Evolutionary conservation across 2,113 vertebrate genomes (phyloP).

Genomic region (Chaetodon auriga): DNA sequence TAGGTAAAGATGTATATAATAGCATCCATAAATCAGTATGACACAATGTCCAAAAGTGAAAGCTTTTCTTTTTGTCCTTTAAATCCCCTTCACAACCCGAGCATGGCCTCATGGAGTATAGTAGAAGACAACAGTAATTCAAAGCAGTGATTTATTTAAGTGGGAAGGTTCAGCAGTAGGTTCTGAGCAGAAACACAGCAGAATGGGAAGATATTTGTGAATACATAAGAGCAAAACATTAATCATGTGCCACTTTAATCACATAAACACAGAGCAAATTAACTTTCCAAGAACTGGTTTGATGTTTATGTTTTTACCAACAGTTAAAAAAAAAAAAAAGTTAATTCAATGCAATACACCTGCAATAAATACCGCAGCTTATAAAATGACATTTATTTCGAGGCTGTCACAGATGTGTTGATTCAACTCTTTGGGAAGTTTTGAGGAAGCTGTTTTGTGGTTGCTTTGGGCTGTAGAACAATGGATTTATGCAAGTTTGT

Average conservation of each 20-base stretch:
- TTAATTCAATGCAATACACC: not conserved
- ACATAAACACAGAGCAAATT: conserved; percentile 37
- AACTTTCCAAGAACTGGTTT: conserved; percentile 25
- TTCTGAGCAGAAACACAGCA: conserved; percentile 19
- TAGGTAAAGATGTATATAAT: conserved; percentile 55
- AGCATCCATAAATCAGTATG: conserved; percentile 69
- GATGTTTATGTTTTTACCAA: conserved; percentile 1
- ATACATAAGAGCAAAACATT: conserved; percentile 46
- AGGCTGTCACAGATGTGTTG: not conserved
- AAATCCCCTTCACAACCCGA: conserved; percentile 46
- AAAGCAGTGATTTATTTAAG: conserved; percentile 56
- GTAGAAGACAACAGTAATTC: conserved; percentile 43
- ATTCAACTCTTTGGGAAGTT: not conserved
- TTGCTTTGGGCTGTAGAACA: not conserved
- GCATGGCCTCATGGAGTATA: conserved; percentile 21
- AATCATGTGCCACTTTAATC: conserved; percentile 62
- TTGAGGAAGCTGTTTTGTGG: not conserved
- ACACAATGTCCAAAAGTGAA: conserved; percentile 60
- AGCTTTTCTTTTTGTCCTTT: conserved; percentile 62
- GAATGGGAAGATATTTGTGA: conserved; percentile 32
- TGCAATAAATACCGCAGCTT: conserved; percentile 4
- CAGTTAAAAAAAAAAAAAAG: no score
- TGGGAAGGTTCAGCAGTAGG: conserved; percentile 15
- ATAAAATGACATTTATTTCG: conserved; percentile 1
- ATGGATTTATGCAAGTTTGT: not conserved